A percentile compares a stretch with the other conserved stretches of the same genome.
Evolutionary conservation across 1,140 invertebrate genomes (phyloP).

Genomic region (Grapholita molesta): DNA sequence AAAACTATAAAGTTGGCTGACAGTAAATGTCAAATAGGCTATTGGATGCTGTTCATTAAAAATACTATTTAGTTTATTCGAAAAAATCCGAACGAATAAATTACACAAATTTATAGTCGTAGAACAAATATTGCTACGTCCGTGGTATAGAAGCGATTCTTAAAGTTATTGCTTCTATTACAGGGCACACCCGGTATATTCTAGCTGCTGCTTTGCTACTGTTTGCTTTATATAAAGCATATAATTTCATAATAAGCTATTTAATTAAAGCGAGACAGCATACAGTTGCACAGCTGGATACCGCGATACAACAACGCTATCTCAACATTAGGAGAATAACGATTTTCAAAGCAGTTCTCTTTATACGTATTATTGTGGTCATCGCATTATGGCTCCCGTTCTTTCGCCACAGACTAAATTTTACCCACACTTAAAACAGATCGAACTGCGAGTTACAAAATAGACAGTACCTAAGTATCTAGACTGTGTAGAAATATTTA

Average conservation of each 20-base stretch:
- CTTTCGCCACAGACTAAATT: conserved; percentile 38
- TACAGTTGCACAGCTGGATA: background rate
- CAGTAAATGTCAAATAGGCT: no score
- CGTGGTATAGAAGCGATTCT: no score
- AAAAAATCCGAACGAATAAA: no score
- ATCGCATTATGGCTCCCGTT: conserved; percentile 35
- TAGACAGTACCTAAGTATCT: background rate
- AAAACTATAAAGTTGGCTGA: no score
- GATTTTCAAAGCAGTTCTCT: conserved; percentile 51
- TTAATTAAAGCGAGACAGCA: background rate
- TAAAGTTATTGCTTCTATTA: no score
- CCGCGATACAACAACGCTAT: conserved; percentile 5
- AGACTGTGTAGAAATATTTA: conserved; percentile 20
- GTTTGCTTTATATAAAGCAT: background rate
- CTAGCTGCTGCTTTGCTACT: no score
- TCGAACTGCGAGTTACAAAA: background rate
- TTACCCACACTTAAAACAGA: background rate
- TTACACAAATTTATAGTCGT: no score
- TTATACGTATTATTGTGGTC: conserved; percentile 60
- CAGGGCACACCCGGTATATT: no score
- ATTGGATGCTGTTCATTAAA: no score
- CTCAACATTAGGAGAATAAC: conserved; percentile 44
- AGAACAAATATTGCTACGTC: no score
- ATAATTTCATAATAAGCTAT: background rate
- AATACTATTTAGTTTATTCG: no score